Conservation (phyloP, 2,113 vertebrate genomes). For the Colius striatus region DNA sequence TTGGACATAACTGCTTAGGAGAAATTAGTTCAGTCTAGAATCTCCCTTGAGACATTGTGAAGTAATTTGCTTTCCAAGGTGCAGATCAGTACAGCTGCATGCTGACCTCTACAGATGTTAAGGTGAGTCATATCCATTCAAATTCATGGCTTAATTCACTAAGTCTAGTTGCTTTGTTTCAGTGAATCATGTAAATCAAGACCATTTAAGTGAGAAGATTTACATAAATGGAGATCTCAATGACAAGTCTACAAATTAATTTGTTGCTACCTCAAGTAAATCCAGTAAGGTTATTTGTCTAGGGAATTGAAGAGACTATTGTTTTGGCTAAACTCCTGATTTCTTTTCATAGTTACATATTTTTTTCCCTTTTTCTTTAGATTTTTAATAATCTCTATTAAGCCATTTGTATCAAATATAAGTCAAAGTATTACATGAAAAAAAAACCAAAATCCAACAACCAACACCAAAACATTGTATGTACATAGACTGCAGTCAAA, state of each 20-base stretch:
- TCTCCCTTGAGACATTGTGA: neutral
- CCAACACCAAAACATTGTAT: neutral
- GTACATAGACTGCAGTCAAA: neutral
- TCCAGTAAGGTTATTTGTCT: neutral
- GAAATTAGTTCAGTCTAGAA: neutral
- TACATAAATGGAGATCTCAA: neutral
- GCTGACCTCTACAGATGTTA: neutral
- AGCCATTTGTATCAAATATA: neutral
- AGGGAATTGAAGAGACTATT: neutral
- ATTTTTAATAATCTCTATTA: neutral
- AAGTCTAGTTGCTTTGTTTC: neutral
- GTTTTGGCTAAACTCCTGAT: neutral
- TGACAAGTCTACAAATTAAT: neutral
- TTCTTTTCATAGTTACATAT: neutral
- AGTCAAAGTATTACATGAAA: neutral
- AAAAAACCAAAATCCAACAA: too few species aligned
- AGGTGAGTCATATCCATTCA: neutral
- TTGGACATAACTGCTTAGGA: neutral
- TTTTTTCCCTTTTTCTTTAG: neutral
- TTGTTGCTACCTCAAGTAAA: neutral
- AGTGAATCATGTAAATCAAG: neutral
- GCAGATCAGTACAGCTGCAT: neutral
- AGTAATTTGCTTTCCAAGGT: neutral
- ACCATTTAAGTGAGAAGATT: neutral
- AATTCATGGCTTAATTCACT: neutral